Percentiles rank a stretch among this genome's conserved stretches.
Evolutionary conservation across 1,140 invertebrate genomes (phyloP).

Genomic region (Sinonovacula constricta): DNA sequence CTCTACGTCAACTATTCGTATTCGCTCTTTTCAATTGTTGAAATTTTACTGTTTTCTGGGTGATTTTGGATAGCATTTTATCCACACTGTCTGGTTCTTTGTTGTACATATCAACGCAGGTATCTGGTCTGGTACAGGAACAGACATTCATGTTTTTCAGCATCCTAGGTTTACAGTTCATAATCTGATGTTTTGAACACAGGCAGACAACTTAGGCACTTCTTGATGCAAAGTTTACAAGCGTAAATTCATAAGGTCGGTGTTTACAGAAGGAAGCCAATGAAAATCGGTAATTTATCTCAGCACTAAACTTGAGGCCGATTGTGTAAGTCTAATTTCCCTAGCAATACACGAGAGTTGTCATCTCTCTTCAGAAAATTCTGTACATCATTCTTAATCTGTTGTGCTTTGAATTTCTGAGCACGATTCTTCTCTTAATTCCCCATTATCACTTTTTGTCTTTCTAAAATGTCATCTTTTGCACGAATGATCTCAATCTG

Average conservation of each 20-base stretch:
- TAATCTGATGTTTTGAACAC: conserved; percentile 35
- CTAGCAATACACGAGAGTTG: not conserved
- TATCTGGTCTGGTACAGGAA: conserved; percentile 2
- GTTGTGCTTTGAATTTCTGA: not conserved
- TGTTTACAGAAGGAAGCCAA: conserved; percentile 3
- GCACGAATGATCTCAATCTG: not conserved
- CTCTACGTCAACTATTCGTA: not conserved
- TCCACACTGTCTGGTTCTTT: too few species aligned
- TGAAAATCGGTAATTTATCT: not conserved
- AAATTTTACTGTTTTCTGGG: not conserved
- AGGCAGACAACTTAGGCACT: conserved; percentile 42
- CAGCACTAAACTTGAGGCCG: not conserved
- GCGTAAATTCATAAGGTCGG: conserved; percentile 5
- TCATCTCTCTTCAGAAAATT: conserved; percentile 5
- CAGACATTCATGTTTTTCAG: not conserved
- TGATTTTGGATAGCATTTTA: too few species aligned
- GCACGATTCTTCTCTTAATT: not conserved
- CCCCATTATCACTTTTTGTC: not conserved
- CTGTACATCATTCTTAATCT: not conserved
- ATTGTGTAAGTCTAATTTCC: not conserved
- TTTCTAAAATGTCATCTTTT: not conserved
- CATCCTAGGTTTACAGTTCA: conserved; percentile 19
- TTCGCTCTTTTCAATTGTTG: not conserved
- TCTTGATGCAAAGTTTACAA: conserved; percentile 32
- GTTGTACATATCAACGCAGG: conserved; percentile 11